Percentiles rank a stretch among this genome's conserved stretches.
phyloP scores from a whole-genome alignment of 2,888 invertebrate genomes.

The Elmis aenea region DNA sequence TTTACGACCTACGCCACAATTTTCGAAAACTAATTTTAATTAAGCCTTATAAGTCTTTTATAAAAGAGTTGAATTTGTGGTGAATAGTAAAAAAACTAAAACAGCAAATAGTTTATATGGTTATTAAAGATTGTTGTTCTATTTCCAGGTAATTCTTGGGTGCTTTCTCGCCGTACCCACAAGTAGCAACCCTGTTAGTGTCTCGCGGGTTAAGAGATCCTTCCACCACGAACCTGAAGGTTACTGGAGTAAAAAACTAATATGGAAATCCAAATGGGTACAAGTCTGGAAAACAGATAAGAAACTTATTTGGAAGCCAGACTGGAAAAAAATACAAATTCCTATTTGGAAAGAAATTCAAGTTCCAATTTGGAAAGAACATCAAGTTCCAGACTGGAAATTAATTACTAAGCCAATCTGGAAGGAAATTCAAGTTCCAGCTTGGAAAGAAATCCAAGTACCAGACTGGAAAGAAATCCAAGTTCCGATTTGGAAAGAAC shows the following conservation, averaged over 20 bases:
- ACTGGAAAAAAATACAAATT: constrained; percentile 68
- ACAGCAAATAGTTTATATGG: too few relatives aligned
- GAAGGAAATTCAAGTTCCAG: constrained; percentile 75
- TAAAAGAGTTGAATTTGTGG: too few relatives aligned
- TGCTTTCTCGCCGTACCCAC: constrained; percentile 52
- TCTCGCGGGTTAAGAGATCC: constrained; percentile 53
- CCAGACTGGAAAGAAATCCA: constrained; percentile 67
- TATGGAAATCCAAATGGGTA: constrained; percentile 80
- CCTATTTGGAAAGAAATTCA: constrained; percentile 63
- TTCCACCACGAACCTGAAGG: constrained; percentile 59
- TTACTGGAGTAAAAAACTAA: constrained; percentile 75
- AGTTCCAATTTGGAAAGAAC: constrained; percentile 74
- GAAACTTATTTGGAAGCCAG: constrained; percentile 66
- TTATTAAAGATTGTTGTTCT: not conserved
- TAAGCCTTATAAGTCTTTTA: too few relatives aligned
- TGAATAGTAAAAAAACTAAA: too few relatives aligned
- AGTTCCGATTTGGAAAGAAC: constrained; percentile 67
- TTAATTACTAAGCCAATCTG: constrained; percentile 67
- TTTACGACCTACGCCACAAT: too few relatives aligned
- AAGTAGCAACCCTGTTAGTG: constrained; percentile 42
- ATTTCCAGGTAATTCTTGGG: constrained; percentile 56
- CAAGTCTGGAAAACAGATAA: constrained; percentile 71
- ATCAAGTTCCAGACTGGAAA: constrained; percentile 73
- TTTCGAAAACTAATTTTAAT: too few relatives aligned
- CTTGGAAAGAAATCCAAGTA: constrained; percentile 71